Base-by-base conservation (phyloP, 2,113 vertebrate species). In the Panthera uncia region DNA sequence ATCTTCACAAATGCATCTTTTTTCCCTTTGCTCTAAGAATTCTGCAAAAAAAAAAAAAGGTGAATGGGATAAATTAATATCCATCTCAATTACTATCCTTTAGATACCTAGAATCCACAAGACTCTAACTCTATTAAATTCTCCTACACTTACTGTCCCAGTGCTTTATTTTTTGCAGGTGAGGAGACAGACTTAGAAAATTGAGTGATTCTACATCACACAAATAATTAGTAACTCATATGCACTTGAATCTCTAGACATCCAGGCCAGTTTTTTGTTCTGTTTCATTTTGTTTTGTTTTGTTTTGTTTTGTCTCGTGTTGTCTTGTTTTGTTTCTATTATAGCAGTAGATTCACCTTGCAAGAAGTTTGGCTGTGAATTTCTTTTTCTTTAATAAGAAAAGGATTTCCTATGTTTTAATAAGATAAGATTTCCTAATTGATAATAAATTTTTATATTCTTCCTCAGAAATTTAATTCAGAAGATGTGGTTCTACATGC, bases 341-440 rank as follows among this genome's bases (percentile, higher is more conserved):
- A 92, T 13, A 88, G 16, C 5, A 97, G 81, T 97, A 98, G 92
- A 91, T 87, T 97, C 90, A 97, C 79, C 55, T 97, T 82, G 57
- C 79, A 90, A 87, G 94, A 98, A 97, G 71, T 97, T 98, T 98
- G 31, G 79, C 73, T 90, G 4, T 84, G 91, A 98, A 91, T 96
- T 97, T 61, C 45, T 88, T 66, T 97, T 96, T 95, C 91, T 97
- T 97, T 96, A 97, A 71, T 96, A 97, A 92, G 52, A 93, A 97
- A 71, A 94, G 41, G 15, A 68, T 97, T 98, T 97, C 82, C 96
- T 98, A 98, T 78, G 15, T 79, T 79, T 90, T 81, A 97, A 69
- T 96, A 97, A 92, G 50, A 90, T 87, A 94, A 31, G 23, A 79
- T 97, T 98, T 98, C 80, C 95, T 98, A 98, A 98, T 98, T 98